Base-by-base conservation (phyloP, 2,888 invertebrate species). In the Nasonia oneida region DNA sequence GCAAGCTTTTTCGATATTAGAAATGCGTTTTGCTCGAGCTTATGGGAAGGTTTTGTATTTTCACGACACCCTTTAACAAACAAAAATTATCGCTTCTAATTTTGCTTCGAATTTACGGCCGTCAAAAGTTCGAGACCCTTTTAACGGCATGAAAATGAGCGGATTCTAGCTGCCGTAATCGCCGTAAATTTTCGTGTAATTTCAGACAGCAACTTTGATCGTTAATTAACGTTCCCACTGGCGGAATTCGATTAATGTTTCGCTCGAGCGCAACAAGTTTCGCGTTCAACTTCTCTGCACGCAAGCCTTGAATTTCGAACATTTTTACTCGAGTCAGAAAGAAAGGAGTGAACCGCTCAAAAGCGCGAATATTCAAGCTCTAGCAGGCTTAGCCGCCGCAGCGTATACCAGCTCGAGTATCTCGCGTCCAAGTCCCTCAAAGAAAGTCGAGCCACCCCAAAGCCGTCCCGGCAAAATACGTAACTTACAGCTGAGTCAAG, bases 1-100 rank as follows among this genome's bases (percentile, higher is more conserved):
- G 23, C 64, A 12, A 29, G 57, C 23, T 67, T 67, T 67, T 67
- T 67, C 67, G 14, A 67, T 67, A 42, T 71, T 42, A 71, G 71
- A 71, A 39, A 71, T 29, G 33, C 33, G 8, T 67, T 29, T 33
- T 67, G 12, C 3, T 14, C 3, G 3, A 3, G 0, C 3, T 29
- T 3, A 64, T 64, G 29, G 64, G 1, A 33, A 12, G 33, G 29
- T 67, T 67, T 33, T 14, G 10, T 42, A 67, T 67, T 67, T 67
- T 67, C 29, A 29, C 37, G 33, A 0, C 33, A 12, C 10, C 33
- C 33, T 67, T 67, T 67, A 33, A 29, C 14, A 14, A 12, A 29
- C 67, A 6, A 14, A n/a, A n/a, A 61, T 23, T 61, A 61, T 57
- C n/a, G 6, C 6, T 57, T 57, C 6, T 4, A n/a, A 57, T 61